Conservation (phyloP, 2,888 invertebrate genomes). For the Eristalis intricaria region DNA sequence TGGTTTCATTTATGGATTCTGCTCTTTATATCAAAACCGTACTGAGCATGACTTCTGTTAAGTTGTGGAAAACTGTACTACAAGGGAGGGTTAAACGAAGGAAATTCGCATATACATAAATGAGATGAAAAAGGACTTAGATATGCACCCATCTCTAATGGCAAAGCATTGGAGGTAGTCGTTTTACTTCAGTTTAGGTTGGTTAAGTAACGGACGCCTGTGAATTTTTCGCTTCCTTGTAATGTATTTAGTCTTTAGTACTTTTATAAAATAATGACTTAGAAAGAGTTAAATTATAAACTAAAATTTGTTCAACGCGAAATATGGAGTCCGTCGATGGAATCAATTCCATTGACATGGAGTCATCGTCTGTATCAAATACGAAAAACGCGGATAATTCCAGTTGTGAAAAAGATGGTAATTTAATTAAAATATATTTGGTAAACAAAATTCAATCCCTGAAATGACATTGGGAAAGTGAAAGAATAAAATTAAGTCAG, state of each 20-base stretch:
- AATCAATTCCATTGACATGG: conserved; percentile 90
- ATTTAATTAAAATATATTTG: conserved; percentile 58
- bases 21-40: conserved; percentile 26
- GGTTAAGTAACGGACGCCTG: conserved; percentile 64
- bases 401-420: conserved; percentile 76
- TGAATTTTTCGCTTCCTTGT: conserved; percentile 35
- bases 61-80: not conserved
- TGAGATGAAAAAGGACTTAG: conserved; percentile 60
- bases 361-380: conserved; percentile 84
- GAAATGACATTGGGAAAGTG: conserved; percentile 1
- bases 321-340: conserved; percentile 93
- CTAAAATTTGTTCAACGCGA: conserved; percentile 18
- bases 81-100: conserved; percentile 35
- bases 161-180: conserved; percentile 41
- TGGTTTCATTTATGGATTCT: conserved; percentile 52
- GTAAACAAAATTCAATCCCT: conserved; percentile 41
- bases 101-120: conserved; percentile 42
- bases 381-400: conserved; percentile 84
- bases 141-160: conserved; percentile 54
- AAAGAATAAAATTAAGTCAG: conserved; percentile 20
- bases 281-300: not conserved
- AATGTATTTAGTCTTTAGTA: conserved; percentile 28
- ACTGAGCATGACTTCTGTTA: conserved; percentile 54
- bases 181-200: conserved; percentile 61
- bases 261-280: conserved; percentile 10